These are phyloP conservation scores for Sarcophilus harrisii DNA, from an alignment of 2,797 vertebrate genomes.

Conservation along the genomic window DNA sequence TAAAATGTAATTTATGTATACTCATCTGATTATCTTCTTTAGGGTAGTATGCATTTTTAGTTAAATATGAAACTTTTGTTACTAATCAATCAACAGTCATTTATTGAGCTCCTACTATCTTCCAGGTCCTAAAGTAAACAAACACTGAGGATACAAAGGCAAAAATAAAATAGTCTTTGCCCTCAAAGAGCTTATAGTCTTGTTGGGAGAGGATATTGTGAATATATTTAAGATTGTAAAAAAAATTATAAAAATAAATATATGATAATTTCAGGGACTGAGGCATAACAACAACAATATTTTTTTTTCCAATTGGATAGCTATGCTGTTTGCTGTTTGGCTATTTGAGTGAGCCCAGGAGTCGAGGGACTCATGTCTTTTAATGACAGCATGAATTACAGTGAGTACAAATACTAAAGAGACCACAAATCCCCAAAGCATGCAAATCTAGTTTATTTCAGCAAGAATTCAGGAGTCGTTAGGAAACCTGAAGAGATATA, in stretches of 20 bases:
- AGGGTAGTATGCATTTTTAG: background rate
- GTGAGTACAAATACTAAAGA: background rate
- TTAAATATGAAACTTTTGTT: background rate
- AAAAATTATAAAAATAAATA: background rate
- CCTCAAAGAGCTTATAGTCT: background rate
- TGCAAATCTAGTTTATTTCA: background rate
- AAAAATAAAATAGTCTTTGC: background rate
- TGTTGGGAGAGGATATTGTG: background rate
- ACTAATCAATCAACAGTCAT: background rate
- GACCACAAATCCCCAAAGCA: background rate
- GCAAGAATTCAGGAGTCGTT: background rate
- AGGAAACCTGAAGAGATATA: slow-evolving; percentile 16
- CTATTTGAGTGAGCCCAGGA: background rate
- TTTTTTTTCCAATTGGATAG: background rate
- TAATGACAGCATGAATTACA: background rate
- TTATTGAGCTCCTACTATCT: background rate
- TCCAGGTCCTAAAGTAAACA: background rate
- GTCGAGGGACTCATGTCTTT: background rate
- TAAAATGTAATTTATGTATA: background rate
- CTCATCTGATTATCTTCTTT: background rate
- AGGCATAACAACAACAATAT: background rate
- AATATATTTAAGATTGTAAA: background rate
- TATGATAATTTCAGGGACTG: background rate
- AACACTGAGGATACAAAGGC: background rate
- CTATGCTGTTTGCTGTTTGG: background rate